phyloP scores from a whole-genome alignment of 2,113 vertebrate genomes.

The Triplophysa siluroides region DNA sequence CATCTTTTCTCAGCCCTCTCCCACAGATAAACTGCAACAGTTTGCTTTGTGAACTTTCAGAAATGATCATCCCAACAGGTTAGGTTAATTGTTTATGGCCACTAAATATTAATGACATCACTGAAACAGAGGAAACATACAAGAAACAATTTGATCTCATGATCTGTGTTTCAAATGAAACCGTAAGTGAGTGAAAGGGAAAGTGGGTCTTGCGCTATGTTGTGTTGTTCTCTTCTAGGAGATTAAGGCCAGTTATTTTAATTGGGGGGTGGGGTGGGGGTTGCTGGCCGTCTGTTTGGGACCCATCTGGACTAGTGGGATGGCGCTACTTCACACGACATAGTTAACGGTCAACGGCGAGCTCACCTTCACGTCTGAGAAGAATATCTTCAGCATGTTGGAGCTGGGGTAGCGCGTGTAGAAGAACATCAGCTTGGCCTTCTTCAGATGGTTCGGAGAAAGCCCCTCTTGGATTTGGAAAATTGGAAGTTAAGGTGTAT shows the following conservation, averaged over 20 bases:
- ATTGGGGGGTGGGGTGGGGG: conserved; percentile 68
- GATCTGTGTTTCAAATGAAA: conserved; percentile 54
- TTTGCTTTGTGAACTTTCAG: conserved; percentile 32
- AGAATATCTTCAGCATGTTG: conserved; percentile 99
- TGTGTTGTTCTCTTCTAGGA: conserved; percentile 39
- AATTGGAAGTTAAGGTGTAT: conserved; percentile 79
- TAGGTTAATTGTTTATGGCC: not conserved
- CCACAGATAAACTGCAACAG: conserved; percentile 9
- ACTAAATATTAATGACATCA: not conserved
- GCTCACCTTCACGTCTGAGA: conserved; percentile 98
- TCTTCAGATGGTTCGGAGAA: conserved; percentile 99
- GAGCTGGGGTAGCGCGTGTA: conserved; percentile 98
- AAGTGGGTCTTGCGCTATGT: conserved; percentile 58
- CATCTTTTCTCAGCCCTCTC: conserved; percentile 21
- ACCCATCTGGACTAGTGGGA: conserved; percentile 67
- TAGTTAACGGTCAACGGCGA: conserved; percentile 30
- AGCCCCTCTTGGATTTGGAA: conserved; percentile 90
- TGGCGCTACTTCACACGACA: conserved; percentile 44
- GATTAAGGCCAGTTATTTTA: conserved; percentile 76
- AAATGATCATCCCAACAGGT: conserved; percentile 1
- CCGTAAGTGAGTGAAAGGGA: conserved; percentile 57
- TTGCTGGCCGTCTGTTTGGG: conserved; percentile 64
- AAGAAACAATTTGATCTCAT: not conserved
- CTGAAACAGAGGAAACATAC: not conserved
- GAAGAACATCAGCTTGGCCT: conserved; percentile 99